Base-by-base conservation (phyloP, 2,797 vertebrate genomes). In the Catostomus latipinnis region DNA sequence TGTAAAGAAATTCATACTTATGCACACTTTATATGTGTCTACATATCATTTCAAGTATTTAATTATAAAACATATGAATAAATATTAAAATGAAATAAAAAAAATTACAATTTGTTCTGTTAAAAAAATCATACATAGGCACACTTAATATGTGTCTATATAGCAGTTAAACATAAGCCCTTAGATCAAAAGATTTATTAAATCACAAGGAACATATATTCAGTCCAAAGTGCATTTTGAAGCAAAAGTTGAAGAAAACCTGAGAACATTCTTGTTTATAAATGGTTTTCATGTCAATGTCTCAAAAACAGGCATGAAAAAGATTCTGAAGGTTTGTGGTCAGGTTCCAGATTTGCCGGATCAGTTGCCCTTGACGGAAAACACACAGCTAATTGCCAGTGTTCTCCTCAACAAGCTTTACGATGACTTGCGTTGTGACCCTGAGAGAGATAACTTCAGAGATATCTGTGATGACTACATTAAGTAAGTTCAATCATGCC, bases 321-420 rank as follows among this genome's bases (percentile, higher is more conserved):
- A 98, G 91, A 98, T 99, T 82, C 90, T 99, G 76, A 98, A 98
- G 86, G 95, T 98, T 22, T 97, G 94, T 61, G 97, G 98, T n/a
- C 97, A 98, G 91, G 93, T 99, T 80, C 92, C 96, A 1, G 98
- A 98, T 48, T 89, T 99, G 76, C 95, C 97, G 0, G 90, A 96
- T 81, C 96, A 98, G 90, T 90, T 99, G 76, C 95, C 95, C 0
- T 5, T 99, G 91, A 98, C 97, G 0, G 96, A 97, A 5, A 98
- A 98, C 92, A 97, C 97, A 5, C 96, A 96, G 90, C 93, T 99
- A 88, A 96, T 96, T 5, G 96, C 98, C 80, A 98, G 97, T 0
- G 88, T 99, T 57, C 96, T 99, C 78, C 95, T 99, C 12, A 96
- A 92, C 90, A 98, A 96, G 80, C 90, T 99, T 6, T 97, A 98